phyloP scores from a whole-genome alignment of 1,140 invertebrate genomes.

The Cotesia glomerata region DNA sequence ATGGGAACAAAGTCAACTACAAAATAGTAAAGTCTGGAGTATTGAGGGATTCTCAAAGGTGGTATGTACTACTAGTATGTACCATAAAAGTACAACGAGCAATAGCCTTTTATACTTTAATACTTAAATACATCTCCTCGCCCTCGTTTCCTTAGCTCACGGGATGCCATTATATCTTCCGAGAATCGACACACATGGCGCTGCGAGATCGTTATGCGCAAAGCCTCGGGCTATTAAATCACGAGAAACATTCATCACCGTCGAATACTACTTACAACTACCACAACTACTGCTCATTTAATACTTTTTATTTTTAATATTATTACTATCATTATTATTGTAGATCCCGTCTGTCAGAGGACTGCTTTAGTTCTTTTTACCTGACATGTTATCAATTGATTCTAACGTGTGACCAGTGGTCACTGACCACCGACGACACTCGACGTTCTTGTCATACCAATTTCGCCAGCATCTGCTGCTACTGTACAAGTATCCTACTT shows the following conservation, averaged over 20 bases:
- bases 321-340: too few species aligned
- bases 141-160: constrained; percentile 45
- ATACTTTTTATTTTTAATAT: too few species aligned
- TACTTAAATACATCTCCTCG: constrained; percentile 46
- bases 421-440: background rate
- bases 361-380: too few species aligned
- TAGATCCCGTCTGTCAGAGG: too few species aligned
- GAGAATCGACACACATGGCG: constrained; percentile 38
- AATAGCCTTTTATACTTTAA: constrained; percentile 54
- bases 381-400: constrained; percentile 6
- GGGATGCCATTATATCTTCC: constrained; percentile 50
- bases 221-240: constrained; percentile 22
- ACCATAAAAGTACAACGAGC: constrained; percentile 54
- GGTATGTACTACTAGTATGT: constrained; percentile 24
- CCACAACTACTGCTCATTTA: background rate
- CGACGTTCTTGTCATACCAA: constrained; percentile 2
- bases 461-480: background rate
- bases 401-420: background rate
- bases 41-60: too few species aligned
- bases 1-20: too few species aligned
- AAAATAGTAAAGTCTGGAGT: too few species aligned
- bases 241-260: constrained; percentile 9
- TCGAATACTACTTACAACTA: background rate
- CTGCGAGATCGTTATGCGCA: constrained; percentile 27
- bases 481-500: background rate